These are phyloP conservation scores for Rhopalosiphum padi DNA, from an alignment of 1,140 invertebrate genomes.

Conservation along the genomic window DNA sequence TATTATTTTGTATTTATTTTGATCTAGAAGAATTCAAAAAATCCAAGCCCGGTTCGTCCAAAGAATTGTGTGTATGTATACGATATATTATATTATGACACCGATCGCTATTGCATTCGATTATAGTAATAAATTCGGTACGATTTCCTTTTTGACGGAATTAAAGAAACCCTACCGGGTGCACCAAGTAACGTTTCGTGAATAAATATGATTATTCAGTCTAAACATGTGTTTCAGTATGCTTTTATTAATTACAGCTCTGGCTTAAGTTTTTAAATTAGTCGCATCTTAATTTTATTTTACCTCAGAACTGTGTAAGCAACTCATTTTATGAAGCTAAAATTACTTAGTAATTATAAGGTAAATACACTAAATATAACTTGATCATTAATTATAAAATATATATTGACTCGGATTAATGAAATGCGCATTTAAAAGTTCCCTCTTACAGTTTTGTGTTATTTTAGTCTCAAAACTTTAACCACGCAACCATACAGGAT, in stretches of 20 bases:
- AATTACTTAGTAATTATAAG: conserved; percentile 24
- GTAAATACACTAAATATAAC: conserved; percentile 5
- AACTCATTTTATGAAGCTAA: conserved; percentile 21
- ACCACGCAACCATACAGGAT: background rate
- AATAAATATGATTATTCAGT: conserved; percentile 12
- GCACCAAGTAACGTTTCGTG: background rate
- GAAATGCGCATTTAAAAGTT: background rate
- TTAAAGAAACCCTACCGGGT: background rate
- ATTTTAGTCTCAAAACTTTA: background rate
- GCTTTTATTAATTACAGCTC: conserved; percentile 29
- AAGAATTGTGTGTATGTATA: background rate
- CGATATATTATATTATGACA: background rate
- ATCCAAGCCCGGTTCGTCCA: background rate
- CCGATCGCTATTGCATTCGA: background rate
- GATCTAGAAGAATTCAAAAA: conserved; percentile 38
- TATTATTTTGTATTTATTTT: conserved; percentile 7
- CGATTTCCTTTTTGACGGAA: conserved; percentile 1
- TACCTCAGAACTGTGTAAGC: background rate
- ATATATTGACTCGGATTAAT: conserved; percentile 18
- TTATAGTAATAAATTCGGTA: background rate
- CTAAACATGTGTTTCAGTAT: background rate
- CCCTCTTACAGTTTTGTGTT: background rate
- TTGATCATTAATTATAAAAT: conserved; percentile 15
- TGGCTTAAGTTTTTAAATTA: conserved; percentile 17
- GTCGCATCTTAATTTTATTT: background rate